A percentile compares a stretch with the other conserved stretches of the same genome.
These are phyloP conservation scores for Oreohelix idahoensis DNA, from an alignment of 1,140 invertebrate genomes.

Conservation along the genomic window DNA sequence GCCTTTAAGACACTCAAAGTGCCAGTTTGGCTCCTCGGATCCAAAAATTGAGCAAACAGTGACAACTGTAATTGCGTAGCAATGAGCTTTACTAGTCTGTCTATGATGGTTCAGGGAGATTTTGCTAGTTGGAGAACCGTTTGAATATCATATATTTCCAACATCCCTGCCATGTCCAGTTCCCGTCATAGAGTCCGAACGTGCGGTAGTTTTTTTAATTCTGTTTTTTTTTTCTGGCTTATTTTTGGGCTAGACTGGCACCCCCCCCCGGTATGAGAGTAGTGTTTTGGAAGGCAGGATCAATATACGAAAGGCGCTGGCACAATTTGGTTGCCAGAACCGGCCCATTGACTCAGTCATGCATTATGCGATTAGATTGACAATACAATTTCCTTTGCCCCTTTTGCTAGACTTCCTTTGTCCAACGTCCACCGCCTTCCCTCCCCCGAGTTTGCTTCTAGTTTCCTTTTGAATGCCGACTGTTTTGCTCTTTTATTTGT, in stretches of 20 bases:
- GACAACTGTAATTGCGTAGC: not conserved
- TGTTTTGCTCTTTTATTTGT: not conserved
- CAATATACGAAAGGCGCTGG: slow-evolving; percentile 23
- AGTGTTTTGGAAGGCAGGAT: not conserved
- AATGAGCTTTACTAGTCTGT: no score
- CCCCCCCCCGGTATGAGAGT: not conserved
- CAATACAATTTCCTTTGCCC: slow-evolving; percentile 42
- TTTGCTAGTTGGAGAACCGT: no score
- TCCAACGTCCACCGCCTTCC: not conserved
- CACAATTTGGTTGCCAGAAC: slow-evolving; percentile 36
- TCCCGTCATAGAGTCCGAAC: no score
- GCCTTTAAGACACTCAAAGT: not conserved
- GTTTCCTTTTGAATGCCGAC: not conserved
- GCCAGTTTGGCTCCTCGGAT: not conserved
- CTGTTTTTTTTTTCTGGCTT: not conserved
- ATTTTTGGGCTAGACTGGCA: not conserved
- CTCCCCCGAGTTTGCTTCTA: not conserved
- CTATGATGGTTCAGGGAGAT: no score
- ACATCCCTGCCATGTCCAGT: no score
- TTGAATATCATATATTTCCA: no score
- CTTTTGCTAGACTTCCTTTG: not conserved
- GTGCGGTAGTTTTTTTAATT: no score
- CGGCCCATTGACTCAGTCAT: slow-evolving; percentile 42
- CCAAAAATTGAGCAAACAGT: not conserved
- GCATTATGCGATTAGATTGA: slow-evolving; percentile 45